Percentiles rank a stretch among this genome's conserved stretches.
Evolutionary conservation across 2,888 invertebrate species (phyloP).

Genomic region (Diploptera punctata): DNA sequence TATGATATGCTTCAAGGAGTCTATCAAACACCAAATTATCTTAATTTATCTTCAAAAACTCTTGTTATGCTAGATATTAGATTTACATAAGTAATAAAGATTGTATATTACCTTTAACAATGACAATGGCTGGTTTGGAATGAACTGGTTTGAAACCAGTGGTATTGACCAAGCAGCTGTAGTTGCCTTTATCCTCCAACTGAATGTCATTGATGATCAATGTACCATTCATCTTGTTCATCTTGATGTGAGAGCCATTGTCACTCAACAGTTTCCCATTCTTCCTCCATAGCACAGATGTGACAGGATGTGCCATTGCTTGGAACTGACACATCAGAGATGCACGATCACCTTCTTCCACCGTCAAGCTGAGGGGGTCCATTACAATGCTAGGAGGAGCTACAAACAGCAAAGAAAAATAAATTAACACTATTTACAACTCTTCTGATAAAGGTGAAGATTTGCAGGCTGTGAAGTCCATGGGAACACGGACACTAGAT

Average conservation of each 20-base stretch:
- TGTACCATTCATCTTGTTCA: constrained; percentile 56
- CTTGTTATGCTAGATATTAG: no score
- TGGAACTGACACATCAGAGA: constrained; percentile 69
- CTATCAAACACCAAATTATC: no score
- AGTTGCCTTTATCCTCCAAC: constrained; percentile 67
- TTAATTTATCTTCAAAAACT: no score
- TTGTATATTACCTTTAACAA: constrained; percentile 68
- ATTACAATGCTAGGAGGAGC: constrained; percentile 64
- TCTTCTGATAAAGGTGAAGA: no score
- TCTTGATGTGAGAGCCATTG: constrained; percentile 45
- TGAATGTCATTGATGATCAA: constrained; percentile 60
- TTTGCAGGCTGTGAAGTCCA: no score
- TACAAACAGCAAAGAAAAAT: no score
- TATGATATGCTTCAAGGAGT: no score
- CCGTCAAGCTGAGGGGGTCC: constrained; percentile 63
- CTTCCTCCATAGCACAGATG: constrained; percentile 71
- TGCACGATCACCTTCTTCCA: constrained; percentile 71
- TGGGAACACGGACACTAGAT: no score
- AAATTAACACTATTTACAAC: no score
- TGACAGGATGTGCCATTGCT: constrained; percentile 61
- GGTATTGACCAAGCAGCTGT: constrained; percentile 71
- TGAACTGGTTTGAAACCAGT: constrained; percentile 63
- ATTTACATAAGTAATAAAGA: no score
- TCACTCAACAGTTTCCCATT: constrained; percentile 38
- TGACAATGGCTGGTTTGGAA: constrained; percentile 65